phyloP scores from a whole-genome alignment of 2,113 vertebrate species.

The Pithys albifrons region DNA sequence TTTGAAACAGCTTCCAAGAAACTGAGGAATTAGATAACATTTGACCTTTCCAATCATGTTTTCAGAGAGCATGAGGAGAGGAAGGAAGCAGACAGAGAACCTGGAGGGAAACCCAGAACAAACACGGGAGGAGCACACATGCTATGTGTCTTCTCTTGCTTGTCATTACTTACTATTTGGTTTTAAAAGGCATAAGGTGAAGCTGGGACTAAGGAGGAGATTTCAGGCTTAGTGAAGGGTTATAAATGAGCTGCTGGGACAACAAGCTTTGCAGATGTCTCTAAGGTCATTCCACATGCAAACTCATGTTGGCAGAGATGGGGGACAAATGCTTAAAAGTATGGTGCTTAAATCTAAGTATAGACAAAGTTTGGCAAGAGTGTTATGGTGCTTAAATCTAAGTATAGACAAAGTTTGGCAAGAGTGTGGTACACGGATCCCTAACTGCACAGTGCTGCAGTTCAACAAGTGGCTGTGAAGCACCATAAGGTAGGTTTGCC shows the following conservation, averaged over 20 bases:
- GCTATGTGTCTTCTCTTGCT: neutral
- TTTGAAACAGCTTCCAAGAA: neutral
- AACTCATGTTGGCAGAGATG: neutral
- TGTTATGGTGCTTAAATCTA: neutral
- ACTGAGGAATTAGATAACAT: neutral
- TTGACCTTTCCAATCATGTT: neutral
- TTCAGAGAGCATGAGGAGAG: neutral
- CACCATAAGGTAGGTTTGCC: neutral
- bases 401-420: neutral
- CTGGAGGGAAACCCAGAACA: neutral
- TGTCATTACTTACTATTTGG: neutral
- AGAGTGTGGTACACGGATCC: fast-evolving
- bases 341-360: neutral
- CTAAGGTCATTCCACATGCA: neutral
- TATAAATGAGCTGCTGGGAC: neutral
- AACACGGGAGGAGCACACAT: neutral
- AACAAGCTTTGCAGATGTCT: neutral
- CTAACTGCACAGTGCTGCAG: neutral
- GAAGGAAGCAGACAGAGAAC: neutral
- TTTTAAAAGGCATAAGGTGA: neutral
- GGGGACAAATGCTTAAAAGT: neutral
- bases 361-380: neutral
- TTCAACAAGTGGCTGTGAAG: neutral
- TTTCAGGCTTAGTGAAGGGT: neutral
- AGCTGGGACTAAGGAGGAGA: neutral